Base-by-base conservation (phyloP, 1,140 invertebrate species). In the Gonioctena quinquepunctata region DNA sequence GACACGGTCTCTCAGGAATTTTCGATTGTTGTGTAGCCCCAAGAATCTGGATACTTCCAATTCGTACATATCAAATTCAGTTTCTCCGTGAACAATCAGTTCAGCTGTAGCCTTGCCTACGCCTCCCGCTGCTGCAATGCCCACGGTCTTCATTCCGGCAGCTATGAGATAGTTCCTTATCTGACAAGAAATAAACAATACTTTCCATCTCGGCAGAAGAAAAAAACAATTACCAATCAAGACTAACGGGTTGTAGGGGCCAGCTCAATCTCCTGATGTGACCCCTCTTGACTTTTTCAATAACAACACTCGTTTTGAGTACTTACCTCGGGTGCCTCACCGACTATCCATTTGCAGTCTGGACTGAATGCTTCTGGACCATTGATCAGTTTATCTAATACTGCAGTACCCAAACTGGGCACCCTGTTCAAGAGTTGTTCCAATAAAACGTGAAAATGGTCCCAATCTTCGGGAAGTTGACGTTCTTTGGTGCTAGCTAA, bases 161-260 rank as follows among this genome's bases (percentile, higher is more conserved):
- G 96, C 96, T 19, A 99, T 91, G 82, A 92, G 96, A 84, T 99
- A 99, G 80, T 98, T 98, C 76, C 90, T 87, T 69, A 98, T 92
- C 91, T 94, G 79, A 42, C 8, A 42, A 42, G 33, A 42, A 42
- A 42, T 42, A n/a, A n/a, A n/a, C n/a, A n/a, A n/a, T n/a, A n/a
- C n/a, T n/a, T n/a, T n/a, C n/a, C n/a, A n/a, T n/a, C n/a, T n/a
- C n/a, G n/a, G n/a, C n/a, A n/a, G n/a, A n/a, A n/a, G n/a, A n/a
- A n/a, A n/a, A n/a, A n/a, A n/a, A n/a, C n/a, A n/a, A n/a, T n/a
- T n/a, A n/a, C n/a, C n/a, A n/a, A n/a, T n/a, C n/a, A n/a, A n/a
- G n/a, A n/a, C n/a, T n/a, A n/a, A n/a, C n/a, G n/a, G n/a, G n/a
- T n/a, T n/a, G n/a, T n/a, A n/a, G n/a, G n/a, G n/a, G n/a, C n/a